Evolutionary conservation across 2,888 invertebrate species (phyloP).

Genomic region (Stegophylla sp.): DNA sequence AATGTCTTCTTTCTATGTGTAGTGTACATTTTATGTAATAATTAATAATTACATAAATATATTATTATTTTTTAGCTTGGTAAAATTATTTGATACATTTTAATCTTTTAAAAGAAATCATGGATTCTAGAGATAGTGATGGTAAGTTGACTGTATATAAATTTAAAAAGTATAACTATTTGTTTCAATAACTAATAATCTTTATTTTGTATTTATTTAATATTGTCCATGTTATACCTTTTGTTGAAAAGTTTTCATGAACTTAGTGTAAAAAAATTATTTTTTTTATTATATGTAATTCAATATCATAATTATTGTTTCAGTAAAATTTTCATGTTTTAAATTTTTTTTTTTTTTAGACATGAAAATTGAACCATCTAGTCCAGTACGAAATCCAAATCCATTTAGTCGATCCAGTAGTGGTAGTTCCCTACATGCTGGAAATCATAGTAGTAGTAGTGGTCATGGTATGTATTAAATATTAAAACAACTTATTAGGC

Average conservation of each 20-base stretch:
- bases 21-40: neutral
- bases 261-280: no score
- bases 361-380: conserved; percentile 70
- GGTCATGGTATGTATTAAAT: conserved; percentile 62
- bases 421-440: conserved; percentile 79
- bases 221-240: neutral
- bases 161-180: no score
- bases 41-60: neutral
- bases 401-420: conserved; percentile 71
- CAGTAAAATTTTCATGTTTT: neutral
- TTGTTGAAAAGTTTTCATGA: neutral
- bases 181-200: no score
- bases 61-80: conserved; percentile 14
- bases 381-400: conserved; percentile 66
- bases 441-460: conserved; percentile 63
- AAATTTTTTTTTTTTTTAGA: conserved; percentile 62
- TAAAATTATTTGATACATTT: neutral
- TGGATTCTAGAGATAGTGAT: conserved; percentile 57
- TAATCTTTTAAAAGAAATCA: conserved; percentile 5
- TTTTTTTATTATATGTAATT: no score
- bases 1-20: no score
- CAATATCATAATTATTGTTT: no score
- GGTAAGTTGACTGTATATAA: conserved; percentile 5
- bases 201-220: neutral
- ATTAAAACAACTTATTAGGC: neutral